These are phyloP conservation scores for Anser cygnoides DNA, from an alignment of 2,113 vertebrate species.

Conservation along the genomic window DNA sequence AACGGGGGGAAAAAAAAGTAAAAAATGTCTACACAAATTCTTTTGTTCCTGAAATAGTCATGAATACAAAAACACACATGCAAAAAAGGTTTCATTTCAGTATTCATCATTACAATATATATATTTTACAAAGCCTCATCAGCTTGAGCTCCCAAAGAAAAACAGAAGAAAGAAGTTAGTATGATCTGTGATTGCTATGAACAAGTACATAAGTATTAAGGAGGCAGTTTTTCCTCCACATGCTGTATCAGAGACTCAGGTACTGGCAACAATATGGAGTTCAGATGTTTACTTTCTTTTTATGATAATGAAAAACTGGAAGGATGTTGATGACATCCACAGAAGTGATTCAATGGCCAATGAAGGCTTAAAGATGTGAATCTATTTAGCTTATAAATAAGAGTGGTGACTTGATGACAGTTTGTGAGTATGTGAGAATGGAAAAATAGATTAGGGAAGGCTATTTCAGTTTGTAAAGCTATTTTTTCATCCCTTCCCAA, in stretches of 20 bases:
- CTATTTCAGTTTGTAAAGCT: background rate
- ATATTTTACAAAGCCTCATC: background rate
- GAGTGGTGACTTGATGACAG: background rate
- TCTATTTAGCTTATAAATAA: background rate
- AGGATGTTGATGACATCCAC: background rate
- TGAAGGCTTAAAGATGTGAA: background rate
- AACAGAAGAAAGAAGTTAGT: background rate
- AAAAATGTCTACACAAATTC: background rate
- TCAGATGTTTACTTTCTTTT: background rate
- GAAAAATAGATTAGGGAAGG: background rate
- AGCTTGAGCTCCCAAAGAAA: background rate
- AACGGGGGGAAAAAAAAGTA: background rate
- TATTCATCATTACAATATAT: background rate
- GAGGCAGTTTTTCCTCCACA: background rate
- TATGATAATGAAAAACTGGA: background rate
- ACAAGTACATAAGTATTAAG: background rate
- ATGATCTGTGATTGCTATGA: background rate
- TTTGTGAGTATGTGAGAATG: background rate
- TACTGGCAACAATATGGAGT: background rate
- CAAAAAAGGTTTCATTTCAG: background rate
- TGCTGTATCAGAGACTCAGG: background rate
- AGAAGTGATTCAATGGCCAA: conserved; percentile 5
- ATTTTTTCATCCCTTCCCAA: background rate
- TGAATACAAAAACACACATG: background rate
- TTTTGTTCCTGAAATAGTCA: background rate